Evolutionary conservation across 2,888 invertebrate genomes (phyloP).

Genomic region (Lathronympha strigana): DNA sequence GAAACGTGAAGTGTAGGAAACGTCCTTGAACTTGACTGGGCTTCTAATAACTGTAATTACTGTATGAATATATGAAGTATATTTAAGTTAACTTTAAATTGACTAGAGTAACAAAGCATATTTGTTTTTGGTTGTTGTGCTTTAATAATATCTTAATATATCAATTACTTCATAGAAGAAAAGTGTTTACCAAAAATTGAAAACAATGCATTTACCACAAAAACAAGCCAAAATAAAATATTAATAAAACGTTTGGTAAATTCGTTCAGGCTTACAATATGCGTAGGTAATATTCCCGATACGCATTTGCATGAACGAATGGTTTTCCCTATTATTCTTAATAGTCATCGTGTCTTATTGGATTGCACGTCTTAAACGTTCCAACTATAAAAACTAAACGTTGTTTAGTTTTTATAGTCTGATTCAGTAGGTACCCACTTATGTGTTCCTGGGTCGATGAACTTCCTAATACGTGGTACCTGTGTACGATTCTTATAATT

Average conservation of each 20-base stretch:
- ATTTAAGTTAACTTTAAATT: too few species aligned
- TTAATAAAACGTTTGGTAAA: background rate
- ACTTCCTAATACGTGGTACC: constrained; percentile 9
- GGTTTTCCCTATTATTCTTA: constrained; percentile 2
- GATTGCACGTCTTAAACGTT: constrained; percentile 21
- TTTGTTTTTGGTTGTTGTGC: too few species aligned
- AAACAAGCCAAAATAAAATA: background rate
- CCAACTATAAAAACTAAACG: constrained; percentile 32
- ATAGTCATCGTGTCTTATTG: constrained; percentile 24
- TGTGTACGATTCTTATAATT: background rate
- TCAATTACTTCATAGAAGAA: background rate
- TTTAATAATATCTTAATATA: background rate
- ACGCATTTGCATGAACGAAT: background rate
- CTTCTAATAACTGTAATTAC: too few species aligned
- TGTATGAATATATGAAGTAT: too few species aligned
- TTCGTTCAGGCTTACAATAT: background rate
- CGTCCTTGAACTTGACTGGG: background rate
- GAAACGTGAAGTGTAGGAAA: background rate
- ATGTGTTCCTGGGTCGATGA: constrained; percentile 33
- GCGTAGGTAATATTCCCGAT: constrained; percentile 1
- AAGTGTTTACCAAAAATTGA: background rate
- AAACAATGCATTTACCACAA: background rate
- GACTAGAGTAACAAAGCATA: too few species aligned
- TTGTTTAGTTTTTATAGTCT: constrained; percentile 41
- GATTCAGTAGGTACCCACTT: constrained; percentile 19